Percentiles rank a stretch among this genome's conserved stretches.
Conservation (phyloP, 2,113 vertebrate genomes). For the Xenus cinereus region DNA sequence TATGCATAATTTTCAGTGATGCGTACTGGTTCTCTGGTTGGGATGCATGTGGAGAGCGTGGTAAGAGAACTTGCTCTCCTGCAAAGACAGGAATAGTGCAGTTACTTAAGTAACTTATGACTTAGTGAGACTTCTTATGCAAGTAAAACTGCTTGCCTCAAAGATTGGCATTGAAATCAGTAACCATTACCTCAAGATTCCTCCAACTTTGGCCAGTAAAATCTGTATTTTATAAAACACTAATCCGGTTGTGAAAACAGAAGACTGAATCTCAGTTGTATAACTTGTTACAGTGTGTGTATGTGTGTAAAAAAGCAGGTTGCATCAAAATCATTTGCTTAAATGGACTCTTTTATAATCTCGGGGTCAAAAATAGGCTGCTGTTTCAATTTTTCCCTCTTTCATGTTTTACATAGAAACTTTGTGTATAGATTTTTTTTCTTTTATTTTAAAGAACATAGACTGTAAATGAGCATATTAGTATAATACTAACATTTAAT, state of each 20-base stretch:
- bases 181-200: background rate
- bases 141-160: background rate
- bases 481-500: background rate
- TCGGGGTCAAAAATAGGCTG: background rate
- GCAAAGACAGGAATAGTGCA: background rate
- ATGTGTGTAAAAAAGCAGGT: background rate
- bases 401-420: background rate
- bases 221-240: background rate
- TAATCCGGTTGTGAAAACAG: background rate
- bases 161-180: background rate
- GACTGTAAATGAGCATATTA: background rate
- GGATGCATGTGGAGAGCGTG: background rate
- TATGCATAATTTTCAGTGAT: background rate
- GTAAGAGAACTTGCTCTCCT: background rate
- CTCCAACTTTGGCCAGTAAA: background rate
- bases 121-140: background rate
- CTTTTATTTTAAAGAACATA: background rate
- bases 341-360: background rate
- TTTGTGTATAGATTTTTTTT: background rate
- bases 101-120: background rate
- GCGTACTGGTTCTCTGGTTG: background rate
- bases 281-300: background rate
- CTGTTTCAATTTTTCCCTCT: background rate
- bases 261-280: background rate
- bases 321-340: background rate